Conservation (phyloP, 2,113 vertebrate species). For the Mola mola region DNA sequence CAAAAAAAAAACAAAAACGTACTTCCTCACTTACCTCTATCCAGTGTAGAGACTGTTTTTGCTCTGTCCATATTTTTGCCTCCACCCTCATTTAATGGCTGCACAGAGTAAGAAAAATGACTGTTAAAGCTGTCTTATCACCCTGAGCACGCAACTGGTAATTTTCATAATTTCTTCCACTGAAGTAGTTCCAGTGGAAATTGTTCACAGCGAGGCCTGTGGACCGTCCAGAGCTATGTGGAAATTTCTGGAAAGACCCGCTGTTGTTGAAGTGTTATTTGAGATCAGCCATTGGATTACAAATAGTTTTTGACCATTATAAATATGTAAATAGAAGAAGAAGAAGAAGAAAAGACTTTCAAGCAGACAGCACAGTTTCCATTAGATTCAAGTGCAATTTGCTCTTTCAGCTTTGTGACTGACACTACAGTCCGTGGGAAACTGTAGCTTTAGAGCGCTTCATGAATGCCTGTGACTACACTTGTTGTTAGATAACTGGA, state of each 20-base stretch:
- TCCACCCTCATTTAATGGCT: not conserved
- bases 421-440: constrained; percentile 52
- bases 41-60: not conserved
- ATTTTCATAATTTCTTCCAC: not conserved
- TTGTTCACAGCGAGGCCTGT: not conserved
- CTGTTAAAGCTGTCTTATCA: not conserved
- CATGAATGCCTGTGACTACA: constrained; percentile 43
- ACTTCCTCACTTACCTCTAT: not conserved
- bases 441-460: constrained; percentile 9
- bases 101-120: not conserved
- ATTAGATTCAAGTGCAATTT: not conserved
- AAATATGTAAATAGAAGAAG: not conserved
- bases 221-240: not conserved
- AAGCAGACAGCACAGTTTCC: not conserved
- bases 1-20: not conserved
- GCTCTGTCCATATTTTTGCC: not conserved
- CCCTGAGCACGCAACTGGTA: not conserved
- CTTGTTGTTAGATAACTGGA: constrained; percentile 30
- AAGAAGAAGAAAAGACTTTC: not conserved
- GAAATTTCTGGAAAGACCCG: not conserved
- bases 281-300: not conserved
- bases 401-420: not conserved
- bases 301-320: not conserved
- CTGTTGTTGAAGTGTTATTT: not conserved
- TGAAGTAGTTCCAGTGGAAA: not conserved